phyloP scores from a whole-genome alignment of 2,113 vertebrate genomes.

The Sclerurus mexicanus region DNA sequence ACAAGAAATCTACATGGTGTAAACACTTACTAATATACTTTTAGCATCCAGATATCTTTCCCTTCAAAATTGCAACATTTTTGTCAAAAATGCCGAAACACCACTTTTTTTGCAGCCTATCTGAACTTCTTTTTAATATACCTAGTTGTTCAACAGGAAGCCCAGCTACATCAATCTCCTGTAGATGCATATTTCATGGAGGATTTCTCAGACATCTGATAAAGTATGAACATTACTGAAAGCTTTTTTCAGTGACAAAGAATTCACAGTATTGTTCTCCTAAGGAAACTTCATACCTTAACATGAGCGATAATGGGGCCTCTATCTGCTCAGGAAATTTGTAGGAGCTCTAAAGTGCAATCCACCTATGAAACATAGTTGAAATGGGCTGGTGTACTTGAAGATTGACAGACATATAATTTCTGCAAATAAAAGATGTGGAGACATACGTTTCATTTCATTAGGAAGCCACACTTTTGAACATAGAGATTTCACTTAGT shows the following conservation, averaged over 20 bases:
- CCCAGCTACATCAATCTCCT: background rate
- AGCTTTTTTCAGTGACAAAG: background rate
- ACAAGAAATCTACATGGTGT: background rate
- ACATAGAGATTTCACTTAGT: background rate
- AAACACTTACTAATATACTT: background rate
- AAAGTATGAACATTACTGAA: background rate
- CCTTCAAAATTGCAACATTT: background rate
- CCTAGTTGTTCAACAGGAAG: background rate
- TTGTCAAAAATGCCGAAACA: background rate
- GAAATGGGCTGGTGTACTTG: background rate
- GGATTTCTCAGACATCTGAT: background rate
- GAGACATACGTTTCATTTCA: background rate
- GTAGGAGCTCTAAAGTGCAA: background rate
- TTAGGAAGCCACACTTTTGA: background rate
- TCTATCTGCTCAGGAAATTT: background rate
- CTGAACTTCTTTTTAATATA: background rate
- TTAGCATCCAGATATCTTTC: background rate
- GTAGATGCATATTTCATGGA: background rate
- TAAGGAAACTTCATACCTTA: background rate
- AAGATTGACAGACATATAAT: background rate
- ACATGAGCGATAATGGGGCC: background rate
- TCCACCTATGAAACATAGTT: background rate
- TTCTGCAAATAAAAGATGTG: background rate
- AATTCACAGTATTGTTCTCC: background rate
- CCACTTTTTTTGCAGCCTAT: background rate